These are phyloP conservation scores for Phrynocephalus vlangalii DNA, from an alignment of 2,797 vertebrate genomes.

Conservation along the genomic window DNA sequence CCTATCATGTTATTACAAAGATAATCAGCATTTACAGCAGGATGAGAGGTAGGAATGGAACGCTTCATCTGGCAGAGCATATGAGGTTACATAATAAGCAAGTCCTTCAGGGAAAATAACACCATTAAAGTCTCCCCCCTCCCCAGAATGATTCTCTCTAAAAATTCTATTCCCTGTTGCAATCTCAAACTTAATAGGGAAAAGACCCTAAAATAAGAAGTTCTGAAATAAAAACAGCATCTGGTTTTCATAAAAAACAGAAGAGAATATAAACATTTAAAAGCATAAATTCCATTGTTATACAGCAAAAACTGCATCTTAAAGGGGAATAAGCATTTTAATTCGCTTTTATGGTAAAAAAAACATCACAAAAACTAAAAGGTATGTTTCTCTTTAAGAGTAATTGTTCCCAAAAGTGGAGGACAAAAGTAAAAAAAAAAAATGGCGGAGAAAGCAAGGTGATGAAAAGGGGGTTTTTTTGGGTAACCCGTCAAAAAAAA, in stretches of 20 bases:
- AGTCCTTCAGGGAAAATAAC: constrained; percentile 15
- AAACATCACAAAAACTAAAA: not conserved
- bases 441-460: too few species aligned
- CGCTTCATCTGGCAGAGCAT: not conserved
- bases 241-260: not conserved
- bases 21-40: not conserved
- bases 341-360: not conserved
- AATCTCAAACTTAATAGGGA: constrained; percentile 16
- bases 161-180: not conserved
- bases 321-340: too few species aligned
- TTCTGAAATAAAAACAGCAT: constrained; percentile 7
- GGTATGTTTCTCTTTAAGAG: too few species aligned
- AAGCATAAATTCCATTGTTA: not conserved
- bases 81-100: constrained; percentile 3
- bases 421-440: too few species aligned
- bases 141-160: constrained; percentile 17
- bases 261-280: constrained; percentile 3
- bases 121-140: constrained; percentile 21
- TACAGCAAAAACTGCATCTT: not conserved
- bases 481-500: too few species aligned
- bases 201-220: not conserved
- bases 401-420: too few species aligned
- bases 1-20: not conserved
- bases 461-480: too few species aligned
- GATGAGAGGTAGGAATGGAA: constrained; percentile 19